Base-by-base conservation (phyloP, 30 jellyfish, hydroid and myxozoan genomes). In the Aurelia coerulea region DNA sequence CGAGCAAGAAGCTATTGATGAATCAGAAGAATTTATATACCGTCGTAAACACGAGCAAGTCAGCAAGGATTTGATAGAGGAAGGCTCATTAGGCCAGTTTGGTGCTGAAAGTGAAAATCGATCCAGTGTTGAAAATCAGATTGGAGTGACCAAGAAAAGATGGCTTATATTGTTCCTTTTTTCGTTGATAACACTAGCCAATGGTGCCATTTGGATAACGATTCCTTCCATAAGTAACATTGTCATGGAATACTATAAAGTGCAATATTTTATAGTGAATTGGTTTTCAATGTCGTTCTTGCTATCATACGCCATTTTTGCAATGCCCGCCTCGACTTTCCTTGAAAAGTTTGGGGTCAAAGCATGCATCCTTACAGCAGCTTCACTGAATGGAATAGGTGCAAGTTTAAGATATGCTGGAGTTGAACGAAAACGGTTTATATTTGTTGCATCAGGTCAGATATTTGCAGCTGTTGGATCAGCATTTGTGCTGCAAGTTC, bases 301-400 rank as follows among this genome's bases (percentile, higher is more conserved):
- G 69, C 84, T 93, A 14, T 90, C 84, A 18, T 87, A 80, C 32
- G 90, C 95, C 16, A 56, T 88, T 13, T 58, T 82, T 41, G 97
- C 98, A 9, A 23, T 93, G 70, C 98, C 98, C 10, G 91, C 95
- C 34, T 73, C 98, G n/a, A 82, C 79, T 8, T 72, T 81, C 46
- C 63, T 87, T 81, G 87, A 81, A 12, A 80, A 67, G 59, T 81
- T 69, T 37, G 98, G 98, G 2, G 83, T 93, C 12, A 81, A 92
- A 46, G 60, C 91, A 1, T 68, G 89, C 31, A 66, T 93, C 32
- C 76, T 78, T 6, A 66, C 84, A 29, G 97, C 95, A 41, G 92
- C 98, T 11, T 86, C 90, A 8, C 65, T 87, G 16, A 79, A 88
- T 76, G 92, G 78, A 15, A 59, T 80, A 4, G 95, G 92, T 3